Base-by-base conservation (phyloP, 2,797 vertebrate genomes). In the Aldrovandia affinis region DNA sequence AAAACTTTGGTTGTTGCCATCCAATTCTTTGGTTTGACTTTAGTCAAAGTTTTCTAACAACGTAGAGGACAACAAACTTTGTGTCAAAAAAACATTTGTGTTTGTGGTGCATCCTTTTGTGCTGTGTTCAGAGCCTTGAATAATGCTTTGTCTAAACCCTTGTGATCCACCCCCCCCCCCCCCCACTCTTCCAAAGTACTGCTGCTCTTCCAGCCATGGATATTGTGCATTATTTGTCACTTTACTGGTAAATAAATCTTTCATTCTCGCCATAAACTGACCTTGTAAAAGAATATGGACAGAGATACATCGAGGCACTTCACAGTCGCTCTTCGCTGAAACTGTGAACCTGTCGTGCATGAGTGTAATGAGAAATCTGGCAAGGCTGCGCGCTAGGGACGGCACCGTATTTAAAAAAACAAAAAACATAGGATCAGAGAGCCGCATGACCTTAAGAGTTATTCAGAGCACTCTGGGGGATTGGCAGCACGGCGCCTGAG, bases 241-340 rank as follows among this genome's bases (percentile, higher is more conserved):
- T 85, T 85, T 52, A 78, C 22, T 5, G 44, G 70, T 85, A 78
- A 88, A 87, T 82, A 82, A 50, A 75, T 87, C 28, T 84, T 88
- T 85, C 83, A 85, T 83, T 83, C 82, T 85, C 79, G 70, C 84
- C 63, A 65, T 85, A 80, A 78, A 73, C 42, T 86, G 86, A 87
- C 88, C 81, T 88, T 85, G 85, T 78, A 9, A 75, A 81, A 63
- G 36, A 85, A 44, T 77, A 59, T 39, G 14, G 47, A 50, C n/a
- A 55, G 54, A 86, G 78, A 83, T 82, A 85, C 81, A 88, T 85
- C 52, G 65, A 59, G 59, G 55, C 47, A 52, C 77, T n/a, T 85
- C 80, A 22, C 75, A 54, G 78, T 61, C 44, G 0, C 15, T 39
- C 12, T 54, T 70, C 39, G 25, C 52, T 82, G 84, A 75, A 83